These are phyloP conservation scores for Chanos chanos DNA, from an alignment of 2,797 vertebrate species.

Conservation along the genomic window DNA sequence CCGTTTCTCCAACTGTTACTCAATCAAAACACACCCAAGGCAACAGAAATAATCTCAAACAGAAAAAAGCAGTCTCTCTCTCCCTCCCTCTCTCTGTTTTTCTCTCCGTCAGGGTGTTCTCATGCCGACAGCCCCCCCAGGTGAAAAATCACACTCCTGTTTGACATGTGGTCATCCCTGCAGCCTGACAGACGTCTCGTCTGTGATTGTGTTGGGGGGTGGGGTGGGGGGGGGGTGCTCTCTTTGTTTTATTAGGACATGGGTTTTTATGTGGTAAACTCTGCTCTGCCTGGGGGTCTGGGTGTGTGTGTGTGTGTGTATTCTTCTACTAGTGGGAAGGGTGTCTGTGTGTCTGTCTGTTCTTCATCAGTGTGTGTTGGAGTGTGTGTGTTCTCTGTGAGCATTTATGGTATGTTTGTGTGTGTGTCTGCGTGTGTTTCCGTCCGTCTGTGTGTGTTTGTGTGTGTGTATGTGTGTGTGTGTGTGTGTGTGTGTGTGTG, in stretches of 20 bases:
- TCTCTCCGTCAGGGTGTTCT: neutral
- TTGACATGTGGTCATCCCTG: constrained; percentile 10
- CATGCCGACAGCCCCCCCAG: constrained; percentile 30
- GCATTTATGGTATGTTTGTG: too few relatives aligned
- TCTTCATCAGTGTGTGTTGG: constrained; percentile 26
- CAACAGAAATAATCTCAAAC: constrained; percentile 19
- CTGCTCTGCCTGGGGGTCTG: constrained; percentile 16
- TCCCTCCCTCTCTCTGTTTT: neutral
- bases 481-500: too few relatives aligned
- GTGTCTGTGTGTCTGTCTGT: too few relatives aligned
- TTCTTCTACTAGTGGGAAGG: too few relatives aligned
- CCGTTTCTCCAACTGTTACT: constrained; percentile 3
- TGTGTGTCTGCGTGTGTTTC: too few relatives aligned
- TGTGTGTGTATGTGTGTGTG: too few relatives aligned
- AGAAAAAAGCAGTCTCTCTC: neutral
- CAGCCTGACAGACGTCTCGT: constrained; percentile 4
- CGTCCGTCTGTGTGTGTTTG: too few relatives aligned
- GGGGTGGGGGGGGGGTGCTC: constrained; percentile 31
- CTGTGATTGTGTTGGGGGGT: constrained; percentile 27
- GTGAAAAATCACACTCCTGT: constrained; percentile 3
- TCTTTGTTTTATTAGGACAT: constrained; percentile 37
- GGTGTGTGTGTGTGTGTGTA: constrained; percentile 14
- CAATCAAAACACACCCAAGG: constrained; percentile 16
- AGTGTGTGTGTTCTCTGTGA: constrained; percentile 14
- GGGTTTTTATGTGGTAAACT: constrained; percentile 32